Evolutionary conservation across 2,888 invertebrate genomes (phyloP).

Genomic region (Dynastes hyllus): DNA sequence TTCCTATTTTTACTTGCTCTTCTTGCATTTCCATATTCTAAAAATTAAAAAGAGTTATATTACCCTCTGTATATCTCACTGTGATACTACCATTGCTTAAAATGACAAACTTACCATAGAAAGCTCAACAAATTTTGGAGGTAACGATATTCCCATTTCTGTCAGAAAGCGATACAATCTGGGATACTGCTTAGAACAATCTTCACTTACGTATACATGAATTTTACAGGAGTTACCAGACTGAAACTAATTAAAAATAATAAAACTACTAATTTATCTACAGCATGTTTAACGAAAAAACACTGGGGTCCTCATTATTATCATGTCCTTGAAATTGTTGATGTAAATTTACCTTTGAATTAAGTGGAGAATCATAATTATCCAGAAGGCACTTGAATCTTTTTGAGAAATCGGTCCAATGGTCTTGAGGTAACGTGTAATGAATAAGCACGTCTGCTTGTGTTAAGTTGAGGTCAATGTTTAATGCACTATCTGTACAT

Average conservation of each 20-base stretch:
- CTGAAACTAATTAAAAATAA: conserved; percentile 36
- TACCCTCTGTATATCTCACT: not conserved
- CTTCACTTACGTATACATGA: conserved; percentile 76
- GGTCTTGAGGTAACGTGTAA: conserved; percentile 77
- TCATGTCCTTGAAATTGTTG: too few relatives aligned
- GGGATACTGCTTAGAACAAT: conserved; percentile 75
- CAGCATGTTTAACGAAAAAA: not conserved
- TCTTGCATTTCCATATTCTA: conserved; percentile 68
- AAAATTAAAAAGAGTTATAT: conserved; percentile 46
- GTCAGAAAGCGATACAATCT: conserved; percentile 77
- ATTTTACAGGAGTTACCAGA: conserved; percentile 65
- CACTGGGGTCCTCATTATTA: too few relatives aligned
- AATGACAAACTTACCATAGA: conserved; percentile 58
- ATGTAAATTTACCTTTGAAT: conserved; percentile 56
- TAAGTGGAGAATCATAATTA: conserved; percentile 71
- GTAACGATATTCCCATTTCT: conserved; percentile 67
- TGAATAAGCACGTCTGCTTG: conserved; percentile 82
- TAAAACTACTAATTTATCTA: not conserved
- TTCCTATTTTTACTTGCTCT: conserved; percentile 70
- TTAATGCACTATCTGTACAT: conserved; percentile 80
- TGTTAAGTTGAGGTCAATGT: conserved; percentile 76
- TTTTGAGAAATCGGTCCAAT: conserved; percentile 80
- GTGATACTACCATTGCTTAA: not conserved
- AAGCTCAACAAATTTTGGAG: conserved; percentile 65
- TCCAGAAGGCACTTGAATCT: conserved; percentile 80